Base-by-base conservation (phyloP, 2,797 vertebrate genomes). In the Melanotaenia parkinsoni region DNA sequence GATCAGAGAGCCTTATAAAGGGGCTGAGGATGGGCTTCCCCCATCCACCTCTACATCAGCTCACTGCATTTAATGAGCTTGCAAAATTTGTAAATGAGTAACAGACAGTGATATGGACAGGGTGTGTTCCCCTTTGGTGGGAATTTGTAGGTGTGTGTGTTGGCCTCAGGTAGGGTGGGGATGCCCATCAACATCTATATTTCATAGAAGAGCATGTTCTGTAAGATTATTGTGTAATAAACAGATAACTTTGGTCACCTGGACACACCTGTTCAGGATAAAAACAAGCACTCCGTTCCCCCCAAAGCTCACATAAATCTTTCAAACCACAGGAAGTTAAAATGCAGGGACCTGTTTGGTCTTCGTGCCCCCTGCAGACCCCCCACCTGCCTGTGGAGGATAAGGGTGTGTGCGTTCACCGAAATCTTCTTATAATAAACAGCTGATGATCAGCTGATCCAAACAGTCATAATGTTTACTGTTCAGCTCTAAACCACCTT, bases 41-140 rank as follows among this genome's bases (percentile, higher is more conserved):
- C 33, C 33, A 18, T 5, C 16, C 4, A n/a, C 20, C 61, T 38
- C 32, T 70, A 61, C 59, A 64, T 45, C 75, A 30, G 54, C 43
- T 62, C 32, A 38, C 43, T 77, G 33, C 16, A 40, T 32, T 72
- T 72, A 53, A 24, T 6, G 2, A 70, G 77, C 71, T 89, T 85
- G 70, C 79, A 85, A 93, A 90, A 86, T 2, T 51, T 63, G 88
- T 94, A 67, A 94, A 95, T 94, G 47, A 93, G 77, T 95, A 93
- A 94, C 92, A 62, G 74, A 59, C 24, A 26, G 4, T 20, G 87
- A 92, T 92, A 91, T 51, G 73, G 51, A 65, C 26, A 81, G 82
- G 91, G 92, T 57, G 92, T 87, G 90, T 87, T 61, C 61, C 3
- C 18, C 20, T 45, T 73, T 53, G 53, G 63, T 50, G 56, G 58